Percentiles rank a stretch among this genome's conserved stretches.
Conservation (phyloP, 2,797 vertebrate genomes). For the Miichthys miiuy region DNA sequence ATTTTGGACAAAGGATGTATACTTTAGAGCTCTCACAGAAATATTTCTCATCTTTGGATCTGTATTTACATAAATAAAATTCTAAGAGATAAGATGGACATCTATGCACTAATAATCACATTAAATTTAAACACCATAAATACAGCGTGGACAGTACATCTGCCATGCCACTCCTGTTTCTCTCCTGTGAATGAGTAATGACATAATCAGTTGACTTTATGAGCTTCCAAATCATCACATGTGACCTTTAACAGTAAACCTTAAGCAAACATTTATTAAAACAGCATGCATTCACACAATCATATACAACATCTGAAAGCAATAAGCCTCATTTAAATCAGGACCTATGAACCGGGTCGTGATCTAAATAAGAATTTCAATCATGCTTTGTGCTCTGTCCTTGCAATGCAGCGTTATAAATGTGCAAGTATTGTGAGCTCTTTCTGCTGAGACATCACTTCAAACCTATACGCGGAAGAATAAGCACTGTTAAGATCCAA, state of each 20-base stretch:
- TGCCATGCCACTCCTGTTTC: slow-evolving; percentile 23
- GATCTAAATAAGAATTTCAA: slow-evolving; percentile 52
- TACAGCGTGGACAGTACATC: background rate
- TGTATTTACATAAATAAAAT: slow-evolving; percentile 10
- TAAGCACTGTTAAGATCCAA: background rate
- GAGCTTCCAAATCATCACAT: slow-evolving; percentile 60
- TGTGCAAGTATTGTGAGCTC: slow-evolving; percentile 23
- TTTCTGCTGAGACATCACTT: slow-evolving; percentile 56
- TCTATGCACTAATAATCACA: background rate
- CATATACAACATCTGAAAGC: slow-evolving; percentile 1
- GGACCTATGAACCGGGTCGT: slow-evolving; percentile 39
- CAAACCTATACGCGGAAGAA: slow-evolving; percentile 13
- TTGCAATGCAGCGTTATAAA: slow-evolving; percentile 56
- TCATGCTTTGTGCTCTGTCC: slow-evolving; percentile 53
- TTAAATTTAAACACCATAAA: background rate
- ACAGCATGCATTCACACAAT: slow-evolving; percentile 12
- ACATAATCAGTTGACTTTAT: slow-evolving; percentile 69
- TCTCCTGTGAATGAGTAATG: slow-evolving; percentile 53
- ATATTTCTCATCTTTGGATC: background rate
- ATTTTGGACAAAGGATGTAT: slow-evolving; percentile 18
- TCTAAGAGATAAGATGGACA: background rate
- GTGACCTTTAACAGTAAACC: slow-evolving; percentile 56
- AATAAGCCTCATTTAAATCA: slow-evolving; percentile 21
- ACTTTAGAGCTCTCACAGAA: slow-evolving; percentile 19
- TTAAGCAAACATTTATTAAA: slow-evolving; percentile 44